Evolutionary conservation across 1,140 invertebrate species (phyloP), one percentile per base, ranked within the genome.

Genomic region (Cyrtorhinus lividipennis): DNA sequence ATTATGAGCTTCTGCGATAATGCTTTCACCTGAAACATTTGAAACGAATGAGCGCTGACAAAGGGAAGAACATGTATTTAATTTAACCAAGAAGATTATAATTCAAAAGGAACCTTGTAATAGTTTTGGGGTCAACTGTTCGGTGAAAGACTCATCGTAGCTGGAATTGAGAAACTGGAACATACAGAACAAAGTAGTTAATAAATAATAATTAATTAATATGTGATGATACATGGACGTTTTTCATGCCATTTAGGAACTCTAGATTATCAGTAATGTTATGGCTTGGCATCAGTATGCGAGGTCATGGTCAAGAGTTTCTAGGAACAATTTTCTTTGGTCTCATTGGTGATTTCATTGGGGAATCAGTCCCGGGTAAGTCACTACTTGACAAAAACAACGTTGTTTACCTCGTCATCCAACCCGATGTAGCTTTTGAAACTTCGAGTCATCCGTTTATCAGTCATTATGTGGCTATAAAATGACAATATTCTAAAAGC

Each of bases 1-100:
- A 73, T 82, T 87, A 70, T 87, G 80, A n/a, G 86, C 86, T 69
- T 83, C 80, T 8, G 84, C 82, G 64, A 90, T 82, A 30, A 88
- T 74, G 64, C 82, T 76, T 74, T 94, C 90, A 56, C 89, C 89
- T 67, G 56, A 3, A 56, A 64, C 8, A n/a, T n/a, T n/a, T n/a
- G n/a, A n/a, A n/a, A n/a, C n/a, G n/a, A n/a, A n/a, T n/a, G n/a
- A n/a, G n/a, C n/a, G n/a, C n/a, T n/a, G n/a, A n/a, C n/a, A 26
- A 26, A 38, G 23, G 27, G 1, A 64, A 48, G 38, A 20, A 56
- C 23, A 38, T 15, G 38, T 30, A 46, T 57, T 60, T 13, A 46
- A 5, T 61, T 56, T 30, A 53, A 20, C 48, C 5, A 12, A 53
- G 10, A 53, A 5, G 8, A 5, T 23, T 23, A 57, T 2, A 57